Conservation (phyloP, 1,140 invertebrate genomes). For the Maniola jurtina region DNA sequence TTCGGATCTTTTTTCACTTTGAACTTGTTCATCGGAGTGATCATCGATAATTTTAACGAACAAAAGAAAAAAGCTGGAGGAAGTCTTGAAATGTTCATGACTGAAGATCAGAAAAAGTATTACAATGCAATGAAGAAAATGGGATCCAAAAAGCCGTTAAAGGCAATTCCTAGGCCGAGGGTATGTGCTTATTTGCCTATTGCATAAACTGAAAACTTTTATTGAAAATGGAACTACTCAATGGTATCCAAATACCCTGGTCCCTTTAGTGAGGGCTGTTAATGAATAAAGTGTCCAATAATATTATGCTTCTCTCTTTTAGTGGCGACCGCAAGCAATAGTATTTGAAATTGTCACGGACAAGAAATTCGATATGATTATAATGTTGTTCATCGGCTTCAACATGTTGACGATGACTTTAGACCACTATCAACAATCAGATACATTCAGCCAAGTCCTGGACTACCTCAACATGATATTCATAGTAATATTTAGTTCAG, state of each 20-base stretch:
- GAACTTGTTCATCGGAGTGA: constrained; percentile 98
- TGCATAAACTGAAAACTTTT: too few species aligned
- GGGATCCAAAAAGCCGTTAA: constrained; percentile 98
- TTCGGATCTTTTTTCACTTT: constrained; percentile 98
- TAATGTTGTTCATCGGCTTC: constrained; percentile 98
- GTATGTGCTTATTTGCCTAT: constrained; percentile 69
- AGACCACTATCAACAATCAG: constrained; percentile 95
- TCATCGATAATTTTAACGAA: constrained; percentile 99
- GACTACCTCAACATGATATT: constrained; percentile 97
- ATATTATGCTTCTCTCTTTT: constrained; percentile 65
- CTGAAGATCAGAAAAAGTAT: constrained; percentile 99
- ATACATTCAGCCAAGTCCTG: constrained; percentile 89
- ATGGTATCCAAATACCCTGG: not conserved
- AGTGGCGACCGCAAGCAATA: constrained; percentile 97
- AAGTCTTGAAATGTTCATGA: constrained; percentile 99
- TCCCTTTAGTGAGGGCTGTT: not conserved
- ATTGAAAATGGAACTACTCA: too few species aligned
- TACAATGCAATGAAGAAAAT: constrained; percentile 99
- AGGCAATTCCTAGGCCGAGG: constrained; percentile 97
- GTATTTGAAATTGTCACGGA: constrained; percentile 98
- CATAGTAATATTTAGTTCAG: constrained; percentile 98
- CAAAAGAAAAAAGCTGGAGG: constrained; percentile 99
- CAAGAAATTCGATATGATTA: constrained; percentile 99
- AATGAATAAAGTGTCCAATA: constrained; percentile 14
- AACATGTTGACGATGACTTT: constrained; percentile 99